phyloP scores from a whole-genome alignment of 2,888 invertebrate species.

The Dryobotodes eremita region DNA sequence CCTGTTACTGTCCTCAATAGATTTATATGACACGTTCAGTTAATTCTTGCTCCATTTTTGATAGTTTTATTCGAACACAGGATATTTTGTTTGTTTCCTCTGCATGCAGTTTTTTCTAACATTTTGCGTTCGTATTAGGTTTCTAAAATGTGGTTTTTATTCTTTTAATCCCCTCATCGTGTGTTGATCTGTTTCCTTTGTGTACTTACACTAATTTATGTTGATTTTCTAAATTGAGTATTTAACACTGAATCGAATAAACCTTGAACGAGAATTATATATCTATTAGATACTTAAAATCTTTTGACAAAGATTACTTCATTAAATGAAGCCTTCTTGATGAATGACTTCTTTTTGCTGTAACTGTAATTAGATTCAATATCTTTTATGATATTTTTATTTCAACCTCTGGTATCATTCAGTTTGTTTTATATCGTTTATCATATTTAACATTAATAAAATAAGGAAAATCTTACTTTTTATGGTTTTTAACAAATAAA shows the following conservation, averaged over 20 bases:
- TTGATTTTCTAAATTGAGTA: not conserved
- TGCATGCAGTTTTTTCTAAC: conserved; percentile 48
- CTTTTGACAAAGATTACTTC: not conserved
- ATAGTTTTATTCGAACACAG: conserved; percentile 36
- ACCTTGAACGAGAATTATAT: not conserved
- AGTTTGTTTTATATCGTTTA: not conserved
- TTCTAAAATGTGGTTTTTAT: not conserved
- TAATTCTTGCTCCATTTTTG: conserved; percentile 37
- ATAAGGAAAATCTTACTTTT: not conserved
- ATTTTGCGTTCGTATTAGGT: not conserved
- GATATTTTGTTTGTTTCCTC: conserved; percentile 30
- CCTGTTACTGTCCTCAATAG: conserved; percentile 48
- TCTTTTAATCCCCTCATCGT: not conserved
- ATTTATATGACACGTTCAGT: conserved; percentile 46
- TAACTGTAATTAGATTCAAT: not conserved
- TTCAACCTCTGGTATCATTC: not conserved
- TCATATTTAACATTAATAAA: not conserved
- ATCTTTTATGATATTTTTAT: not conserved
- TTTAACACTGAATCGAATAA: not conserved
- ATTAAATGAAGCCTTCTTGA: not conserved
- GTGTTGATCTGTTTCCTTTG: not conserved
- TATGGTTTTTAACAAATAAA: not conserved
- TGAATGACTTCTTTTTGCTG: not conserved
- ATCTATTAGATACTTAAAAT: not conserved
- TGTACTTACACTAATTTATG: not conserved